phyloP scores from a whole-genome alignment of 2,888 invertebrate species.

The Subacronicta megacephala region DNA sequence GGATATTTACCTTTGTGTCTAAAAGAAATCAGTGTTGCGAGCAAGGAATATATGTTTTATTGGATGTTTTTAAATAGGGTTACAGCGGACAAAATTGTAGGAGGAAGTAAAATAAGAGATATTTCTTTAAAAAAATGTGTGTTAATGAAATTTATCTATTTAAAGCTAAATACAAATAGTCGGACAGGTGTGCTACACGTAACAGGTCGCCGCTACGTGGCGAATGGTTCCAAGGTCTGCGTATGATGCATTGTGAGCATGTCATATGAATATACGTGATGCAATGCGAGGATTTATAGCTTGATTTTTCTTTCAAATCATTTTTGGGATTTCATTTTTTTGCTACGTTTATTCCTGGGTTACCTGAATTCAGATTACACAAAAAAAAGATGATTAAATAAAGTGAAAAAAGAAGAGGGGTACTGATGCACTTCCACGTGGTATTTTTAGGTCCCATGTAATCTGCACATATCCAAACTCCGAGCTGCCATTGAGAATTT shows the following conservation, averaged over 20 bases:
- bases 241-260: slow-evolving; percentile 43
- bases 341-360: too few species aligned
- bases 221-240: slow-evolving; percentile 46
- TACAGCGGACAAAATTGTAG: neutral
- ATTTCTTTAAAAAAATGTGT: slow-evolving; percentile 7
- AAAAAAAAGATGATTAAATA: too few species aligned
- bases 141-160: slow-evolving; percentile 47
- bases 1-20: too few species aligned
- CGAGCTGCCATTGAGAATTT: too few species aligned
- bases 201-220: slow-evolving; percentile 35
- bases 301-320: slow-evolving; percentile 4
- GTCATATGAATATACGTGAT: slow-evolving; percentile 33
- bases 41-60: too few species aligned
- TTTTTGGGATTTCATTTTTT: too few species aligned
- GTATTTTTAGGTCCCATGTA: too few species aligned
- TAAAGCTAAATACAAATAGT: slow-evolving; percentile 43
- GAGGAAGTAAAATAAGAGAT: slow-evolving; percentile 5
- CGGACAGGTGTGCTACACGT: slow-evolving; percentile 46
- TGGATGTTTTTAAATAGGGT: neutral
- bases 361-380: too few species aligned
- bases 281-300: slow-evolving; percentile 18
- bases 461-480: too few species aligned
- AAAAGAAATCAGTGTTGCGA: too few species aligned
- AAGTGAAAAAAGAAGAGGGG: too few species aligned
- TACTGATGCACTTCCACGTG: too few species aligned